Percentiles rank a stretch among this genome's conserved stretches.
These are phyloP conservation scores for Diarsia mendica DNA, from an alignment of 2,888 invertebrate genomes.

Conservation along the genomic window DNA sequence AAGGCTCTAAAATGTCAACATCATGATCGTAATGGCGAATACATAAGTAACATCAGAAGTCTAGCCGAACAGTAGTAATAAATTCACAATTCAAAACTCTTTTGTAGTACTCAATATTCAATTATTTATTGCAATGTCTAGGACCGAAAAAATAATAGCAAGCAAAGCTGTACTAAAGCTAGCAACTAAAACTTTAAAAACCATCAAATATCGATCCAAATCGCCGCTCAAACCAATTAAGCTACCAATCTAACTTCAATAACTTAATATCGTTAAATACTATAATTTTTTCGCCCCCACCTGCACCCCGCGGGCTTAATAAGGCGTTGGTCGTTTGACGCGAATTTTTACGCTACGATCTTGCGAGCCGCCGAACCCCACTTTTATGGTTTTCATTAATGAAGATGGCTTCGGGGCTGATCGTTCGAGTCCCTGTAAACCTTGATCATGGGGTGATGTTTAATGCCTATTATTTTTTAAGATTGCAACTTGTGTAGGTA, in stretches of 20 bases:
- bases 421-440: constrained; percentile 82
- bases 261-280: constrained; percentile 81
- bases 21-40: background rate
- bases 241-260: constrained; percentile 73
- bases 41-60: background rate
- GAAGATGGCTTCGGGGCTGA: constrained; percentile 87
- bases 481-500: constrained; percentile 70
- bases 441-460: constrained; percentile 82
- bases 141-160: background rate
- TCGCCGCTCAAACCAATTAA: constrained; percentile 65
- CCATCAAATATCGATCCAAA: constrained; percentile 40
- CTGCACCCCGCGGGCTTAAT: constrained; percentile 81
- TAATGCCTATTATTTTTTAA: constrained; percentile 79
- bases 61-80: background rate
- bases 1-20: background rate
- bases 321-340: constrained; percentile 84
- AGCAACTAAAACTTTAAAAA: background rate
- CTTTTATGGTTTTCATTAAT: constrained; percentile 88
- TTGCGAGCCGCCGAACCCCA: constrained; percentile 71
- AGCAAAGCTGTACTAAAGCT: background rate
- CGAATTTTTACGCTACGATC: constrained; percentile 76
- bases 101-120: background rate
- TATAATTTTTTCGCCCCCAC: constrained; percentile 79
- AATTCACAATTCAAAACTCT: background rate
- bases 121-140: background rate